A percentile compares a stretch with the other conserved stretches of the same genome.
Evolutionary conservation across 2,113 vertebrate genomes (phyloP).

Genomic region (Ifrita kowaldi): DNA sequence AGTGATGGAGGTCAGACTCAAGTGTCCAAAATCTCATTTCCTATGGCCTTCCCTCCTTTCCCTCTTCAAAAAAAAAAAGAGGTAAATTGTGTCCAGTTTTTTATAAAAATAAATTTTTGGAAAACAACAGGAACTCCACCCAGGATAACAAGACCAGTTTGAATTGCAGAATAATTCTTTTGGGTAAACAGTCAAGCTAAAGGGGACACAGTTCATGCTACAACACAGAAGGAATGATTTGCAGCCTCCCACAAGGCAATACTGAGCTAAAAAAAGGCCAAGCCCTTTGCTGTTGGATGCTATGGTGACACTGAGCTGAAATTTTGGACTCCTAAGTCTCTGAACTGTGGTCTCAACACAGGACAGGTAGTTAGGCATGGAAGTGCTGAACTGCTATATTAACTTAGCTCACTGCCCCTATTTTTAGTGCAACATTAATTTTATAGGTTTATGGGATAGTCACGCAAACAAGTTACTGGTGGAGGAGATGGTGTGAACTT

Average conservation of each 20-base stretch:
- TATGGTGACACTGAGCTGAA: neutral
- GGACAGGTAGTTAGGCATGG: neutral
- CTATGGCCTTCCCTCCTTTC: neutral
- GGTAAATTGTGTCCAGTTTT: neutral
- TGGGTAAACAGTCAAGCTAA: neutral
- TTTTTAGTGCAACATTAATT: neutral
- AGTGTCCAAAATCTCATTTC: neutral
- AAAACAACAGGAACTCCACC: neutral
- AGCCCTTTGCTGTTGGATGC: rapidly evolving
- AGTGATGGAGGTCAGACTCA: neutral
- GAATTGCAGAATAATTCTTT: neutral
- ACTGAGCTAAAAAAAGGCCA: neutral
- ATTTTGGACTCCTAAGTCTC: neutral
- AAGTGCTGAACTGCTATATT: neutral
- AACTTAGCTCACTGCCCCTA: neutral
- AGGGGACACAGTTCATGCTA: neutral
- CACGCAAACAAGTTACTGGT: neutral
- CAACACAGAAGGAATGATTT: neutral
- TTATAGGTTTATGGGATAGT: neutral
- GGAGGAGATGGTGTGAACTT: neutral
- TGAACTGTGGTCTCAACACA: neutral
- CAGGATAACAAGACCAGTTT: neutral
- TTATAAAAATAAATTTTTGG: neutral
- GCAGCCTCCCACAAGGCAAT: neutral
- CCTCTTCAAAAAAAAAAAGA: neutral